Conservation (phyloP, 2,113 vertebrate genomes). For the zebrafish (Danio rerio) region GRCz12tu NC_133183.1:21339001-21339500, state of each 20-base stretch:
- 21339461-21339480: too few species aligned
- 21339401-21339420: too few species aligned
- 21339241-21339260: background rate
- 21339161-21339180: slow-evolving; percentile 65
- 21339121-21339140: slow-evolving; percentile 58
- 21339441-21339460: too few species aligned
- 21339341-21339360: too few species aligned
- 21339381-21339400: too few species aligned
- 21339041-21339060: slow-evolving; percentile 59
- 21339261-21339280: background rate
- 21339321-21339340: too few species aligned
- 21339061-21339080: slow-evolving; percentile 64
- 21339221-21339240: background rate
- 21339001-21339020: slow-evolving; percentile 25
- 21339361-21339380: too few species aligned
- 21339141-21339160: slow-evolving; percentile 65
- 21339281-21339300: too few species aligned
- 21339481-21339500: too few species aligned
- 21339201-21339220: background rate
- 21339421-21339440: too few species aligned
- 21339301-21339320: too few species aligned
- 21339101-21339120: slow-evolving; percentile 57
- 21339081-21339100: slow-evolving; percentile 69
- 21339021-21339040: slow-evolving; percentile 52
- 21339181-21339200: slow-evolving; percentile 41